A percentile compares a stretch with the other conserved stretches of the same genome.
Conservation (phyloP, 1,140 invertebrate species). For the Stenopsyche tienmushanensis region DNA sequence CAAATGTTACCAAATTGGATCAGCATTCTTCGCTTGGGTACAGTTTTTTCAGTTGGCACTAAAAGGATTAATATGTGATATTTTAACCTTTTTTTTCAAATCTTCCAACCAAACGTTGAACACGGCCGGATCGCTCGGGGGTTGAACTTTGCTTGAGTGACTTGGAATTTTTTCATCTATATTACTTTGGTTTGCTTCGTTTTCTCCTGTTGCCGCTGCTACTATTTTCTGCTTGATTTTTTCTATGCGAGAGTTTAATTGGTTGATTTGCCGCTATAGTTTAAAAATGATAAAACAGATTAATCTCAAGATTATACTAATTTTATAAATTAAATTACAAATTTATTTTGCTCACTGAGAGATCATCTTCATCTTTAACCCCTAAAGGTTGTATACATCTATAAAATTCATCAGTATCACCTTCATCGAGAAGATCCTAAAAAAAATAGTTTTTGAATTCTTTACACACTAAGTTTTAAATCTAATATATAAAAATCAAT, state of each 20-base stretch:
- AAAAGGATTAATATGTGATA: background rate
- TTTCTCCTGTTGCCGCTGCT: conserved; percentile 66
- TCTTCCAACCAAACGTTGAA: conserved; percentile 70
- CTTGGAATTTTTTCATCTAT: conserved; percentile 57
- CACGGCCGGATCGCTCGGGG: conserved; percentile 62
- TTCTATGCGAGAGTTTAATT: conserved; percentile 74
- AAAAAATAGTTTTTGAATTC: too few species aligned
- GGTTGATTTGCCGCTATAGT: conserved; percentile 72
- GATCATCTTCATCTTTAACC: conserved; percentile 60
- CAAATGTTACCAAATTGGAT: too few species aligned
- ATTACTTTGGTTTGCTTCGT: conserved; percentile 53
- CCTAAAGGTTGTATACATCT: conserved; percentile 64
- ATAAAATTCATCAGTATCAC: conserved; percentile 73
- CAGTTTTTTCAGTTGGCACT: too few species aligned
- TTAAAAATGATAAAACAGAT: conserved; percentile 20
- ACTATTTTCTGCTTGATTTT: conserved; percentile 77
- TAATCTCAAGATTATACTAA: background rate
- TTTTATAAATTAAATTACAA: background rate
- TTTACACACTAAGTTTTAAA: conserved; percentile 11
- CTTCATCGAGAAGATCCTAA: conserved; percentile 68
- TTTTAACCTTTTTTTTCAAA: conserved; percentile 62
- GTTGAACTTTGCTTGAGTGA: conserved; percentile 56
- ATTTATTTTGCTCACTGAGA: too few species aligned
- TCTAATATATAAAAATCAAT: too few species aligned
- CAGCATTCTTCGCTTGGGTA: too few species aligned